Evolutionary conservation across 2,113 vertebrate species (phyloP), one percentile per base, ranked within the genome.

Genomic region (Piaya cayana): DNA sequence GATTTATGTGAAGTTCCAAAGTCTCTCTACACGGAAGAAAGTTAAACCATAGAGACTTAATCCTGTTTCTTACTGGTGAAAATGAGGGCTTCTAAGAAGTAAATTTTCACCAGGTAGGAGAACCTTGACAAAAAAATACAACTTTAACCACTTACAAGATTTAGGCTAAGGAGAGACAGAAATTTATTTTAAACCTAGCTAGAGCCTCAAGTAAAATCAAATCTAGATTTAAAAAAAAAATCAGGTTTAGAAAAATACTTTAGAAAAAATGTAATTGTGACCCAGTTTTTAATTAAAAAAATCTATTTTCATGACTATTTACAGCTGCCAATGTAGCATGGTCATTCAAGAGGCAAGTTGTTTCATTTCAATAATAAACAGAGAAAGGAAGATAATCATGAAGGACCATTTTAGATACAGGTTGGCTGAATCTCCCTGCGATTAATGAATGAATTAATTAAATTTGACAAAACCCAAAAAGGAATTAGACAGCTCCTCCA

Each of bases 391-490:
- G 55, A 63, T 36, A 79, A 42, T 32, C 32, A 89, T 63, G 58
- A 58, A 72, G 62, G 83, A 70, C n/a, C 56, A 25, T 64, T 92
- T 88, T 80, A 95, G 70, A 79, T 56, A 60, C 26, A 92, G 43
- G 50, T 69, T 86, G 68, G 64, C 43, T 70, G 78, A 77, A 71
- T 36, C 26, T 71, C 47, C 63, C 52, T 69, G 60, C 75, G 89
- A 82, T 88, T 94, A 95, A 93, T 92, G 86, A 96, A 91, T 64
- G 18, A 96, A 91, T 81, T 11, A 88, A 93, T 86, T 63, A 92
- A 96, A 92, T 32, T 29, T 92, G 76, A 94, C 69, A 89, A 94
- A 80, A 56, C 2, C 5, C 34, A 58, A 92, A 90, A 90, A 79
- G 8, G 27, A 62, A n/a, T 39, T 39, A 47, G 83, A 43, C 34